Percentiles rank a stretch among this genome's conserved stretches.
Conservation (phyloP, 2,797 vertebrate genomes). For the Brachyrhaphis roseni region DNA sequence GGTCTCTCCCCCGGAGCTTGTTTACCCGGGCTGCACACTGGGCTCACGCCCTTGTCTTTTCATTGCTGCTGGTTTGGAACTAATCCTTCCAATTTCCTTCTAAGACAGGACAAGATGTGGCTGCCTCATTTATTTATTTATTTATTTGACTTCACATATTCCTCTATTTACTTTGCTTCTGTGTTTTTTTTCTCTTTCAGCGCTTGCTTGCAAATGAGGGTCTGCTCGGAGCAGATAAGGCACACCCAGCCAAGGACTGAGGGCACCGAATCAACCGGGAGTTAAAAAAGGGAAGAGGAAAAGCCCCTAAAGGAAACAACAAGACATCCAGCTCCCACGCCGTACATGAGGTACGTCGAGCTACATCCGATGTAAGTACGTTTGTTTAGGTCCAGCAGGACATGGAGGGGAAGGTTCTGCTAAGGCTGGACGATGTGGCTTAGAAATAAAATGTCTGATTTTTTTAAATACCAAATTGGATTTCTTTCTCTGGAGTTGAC, state of each 20-base stretch:
- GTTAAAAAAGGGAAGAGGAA: slow-evolving; percentile 45
- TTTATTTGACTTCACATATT: slow-evolving; percentile 79
- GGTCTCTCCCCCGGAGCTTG: slow-evolving; percentile 65
- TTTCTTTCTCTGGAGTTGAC: too few relatives aligned
- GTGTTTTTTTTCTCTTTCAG: slow-evolving; percentile 23
- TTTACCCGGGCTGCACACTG: slow-evolving; percentile 74
- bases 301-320: slow-evolving; percentile 63
- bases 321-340: slow-evolving; percentile 49
- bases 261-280: slow-evolving; percentile 77
- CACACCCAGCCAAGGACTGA: slow-evolving; percentile 75
- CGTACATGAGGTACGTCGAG: slow-evolving; percentile 30
- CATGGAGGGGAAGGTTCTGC: slow-evolving; percentile 43
- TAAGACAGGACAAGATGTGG: slow-evolving; percentile 80
- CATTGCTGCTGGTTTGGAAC: slow-evolving; percentile 82
- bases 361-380: slow-evolving; percentile 55
- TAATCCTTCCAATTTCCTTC: slow-evolving; percentile 83
- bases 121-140: slow-evolving; percentile 77
- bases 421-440: too few relatives aligned
- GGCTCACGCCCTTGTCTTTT: slow-evolving; percentile 76
- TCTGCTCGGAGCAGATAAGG: slow-evolving; percentile 81
- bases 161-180: slow-evolving; percentile 72
- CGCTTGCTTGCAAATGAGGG: slow-evolving; percentile 82
- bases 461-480: too few relatives aligned
- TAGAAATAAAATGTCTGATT: too few relatives aligned
- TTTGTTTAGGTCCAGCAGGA: slow-evolving; percentile 49